Percentiles rank a stretch among this genome's conserved stretches.
Evolutionary conservation across 2,113 vertebrate genomes (phyloP).

Genomic region (Panurus biarmicus): DNA sequence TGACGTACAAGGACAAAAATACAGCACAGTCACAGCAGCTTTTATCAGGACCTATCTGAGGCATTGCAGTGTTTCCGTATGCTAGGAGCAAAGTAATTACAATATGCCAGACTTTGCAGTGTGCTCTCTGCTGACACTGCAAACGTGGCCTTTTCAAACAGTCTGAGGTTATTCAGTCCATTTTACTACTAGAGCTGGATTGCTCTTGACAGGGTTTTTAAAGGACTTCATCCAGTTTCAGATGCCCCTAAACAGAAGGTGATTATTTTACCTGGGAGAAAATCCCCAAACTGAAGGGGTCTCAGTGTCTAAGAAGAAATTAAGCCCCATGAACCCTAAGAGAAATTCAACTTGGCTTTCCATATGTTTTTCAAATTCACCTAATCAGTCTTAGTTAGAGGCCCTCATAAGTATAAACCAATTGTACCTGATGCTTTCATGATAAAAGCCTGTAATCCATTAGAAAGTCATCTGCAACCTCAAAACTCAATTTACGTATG

Average conservation of each 20-base stretch:
- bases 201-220: not conserved
- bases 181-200: not conserved
- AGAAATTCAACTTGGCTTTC: not conserved
- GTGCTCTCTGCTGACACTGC: not conserved
- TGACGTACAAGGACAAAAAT: not conserved
- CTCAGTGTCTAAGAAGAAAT: not conserved
- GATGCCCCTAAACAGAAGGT: not conserved
- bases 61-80: not conserved
- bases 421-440: not conserved
- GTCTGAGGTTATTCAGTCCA: not conserved
- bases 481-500: not conserved
- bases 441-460: slow-evolving; percentile 14
- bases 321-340: not conserved
- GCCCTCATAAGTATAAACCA: not conserved
- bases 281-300: not conserved
- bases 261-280: slow-evolving; percentile 1
- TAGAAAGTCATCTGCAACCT: not conserved
- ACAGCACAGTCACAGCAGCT: not conserved
- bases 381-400: not conserved
- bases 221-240: not conserved
- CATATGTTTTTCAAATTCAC: not conserved
- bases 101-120: not conserved
- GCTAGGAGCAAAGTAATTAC: not conserved
- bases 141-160: slow-evolving; percentile 19
- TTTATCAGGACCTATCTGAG: not conserved